phyloP scores from a whole-genome alignment of 2,797 vertebrate genomes.

The Astyanax mexicanus region DNA sequence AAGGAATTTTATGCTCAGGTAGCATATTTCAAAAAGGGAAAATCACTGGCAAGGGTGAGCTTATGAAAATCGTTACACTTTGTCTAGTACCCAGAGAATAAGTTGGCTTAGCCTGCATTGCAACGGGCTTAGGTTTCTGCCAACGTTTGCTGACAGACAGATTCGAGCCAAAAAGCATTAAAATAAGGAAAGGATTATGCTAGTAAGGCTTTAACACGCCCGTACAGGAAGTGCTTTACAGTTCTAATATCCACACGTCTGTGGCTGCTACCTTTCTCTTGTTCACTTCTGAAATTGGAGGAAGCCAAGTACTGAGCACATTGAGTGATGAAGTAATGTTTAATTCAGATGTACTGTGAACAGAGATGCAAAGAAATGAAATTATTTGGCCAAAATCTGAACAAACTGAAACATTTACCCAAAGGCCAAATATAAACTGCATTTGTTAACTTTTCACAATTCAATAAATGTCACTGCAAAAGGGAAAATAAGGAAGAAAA shows the following conservation, averaged over 20 bases:
- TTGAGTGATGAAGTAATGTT: neutral
- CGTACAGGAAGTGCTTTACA: conserved; percentile 4
- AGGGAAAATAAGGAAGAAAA: too few relatives aligned
- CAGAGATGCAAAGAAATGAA: too few relatives aligned
- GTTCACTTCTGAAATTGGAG: neutral
- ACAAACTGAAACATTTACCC: too few relatives aligned
- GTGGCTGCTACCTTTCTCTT: neutral
- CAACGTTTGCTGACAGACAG: conserved; percentile 34
- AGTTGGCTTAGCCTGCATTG: conserved; percentile 26
- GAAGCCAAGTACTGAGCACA: neutral
- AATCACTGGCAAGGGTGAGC: conserved; percentile 16
- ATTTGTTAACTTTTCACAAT: too few relatives aligned
- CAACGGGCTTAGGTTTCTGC: conserved; percentile 39
- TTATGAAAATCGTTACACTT: conserved; percentile 33
- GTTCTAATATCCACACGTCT: conserved; percentile 6
- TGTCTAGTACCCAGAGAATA: conserved; percentile 13
- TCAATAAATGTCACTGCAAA: too few relatives aligned
- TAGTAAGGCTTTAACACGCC: conserved; percentile 16
- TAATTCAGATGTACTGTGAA: neutral
- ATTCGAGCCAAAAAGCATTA: conserved; percentile 32
- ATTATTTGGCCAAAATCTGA: too few relatives aligned
- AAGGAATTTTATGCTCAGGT: neutral
- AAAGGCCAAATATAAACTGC: too few relatives aligned
- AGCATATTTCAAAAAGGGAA: conserved; percentile 17
- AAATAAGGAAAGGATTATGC: conserved; percentile 46